phyloP scores from a whole-genome alignment of 2,888 invertebrate genomes.

The Chymomyza procnemis region DNA sequence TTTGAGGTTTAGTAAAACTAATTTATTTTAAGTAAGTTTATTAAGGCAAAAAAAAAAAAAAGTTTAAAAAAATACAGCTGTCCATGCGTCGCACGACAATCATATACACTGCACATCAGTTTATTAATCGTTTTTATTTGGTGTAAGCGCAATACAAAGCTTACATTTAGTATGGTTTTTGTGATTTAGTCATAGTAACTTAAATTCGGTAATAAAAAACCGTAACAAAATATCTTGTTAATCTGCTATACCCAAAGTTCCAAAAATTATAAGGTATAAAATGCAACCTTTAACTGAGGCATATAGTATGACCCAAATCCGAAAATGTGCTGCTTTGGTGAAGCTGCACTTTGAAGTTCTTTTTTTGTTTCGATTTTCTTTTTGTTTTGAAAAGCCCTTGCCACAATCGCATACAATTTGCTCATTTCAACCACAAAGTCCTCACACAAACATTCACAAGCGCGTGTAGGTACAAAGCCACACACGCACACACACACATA shows the following conservation, averaged over 20 bases:
- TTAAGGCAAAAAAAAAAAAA: conserved; percentile 20
- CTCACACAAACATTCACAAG: conserved; percentile 22
- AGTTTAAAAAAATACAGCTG: not conserved
- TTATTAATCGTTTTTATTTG: too few relatives aligned
- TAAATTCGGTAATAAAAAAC: too few relatives aligned
- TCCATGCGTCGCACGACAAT: too few relatives aligned
- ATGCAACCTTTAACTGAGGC: conserved; percentile 12
- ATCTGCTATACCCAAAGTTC: too few relatives aligned
- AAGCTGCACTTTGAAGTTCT: conserved; percentile 28
- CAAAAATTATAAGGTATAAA: not conserved
- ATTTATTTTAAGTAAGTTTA: conserved; percentile 67
- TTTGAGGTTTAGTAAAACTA: conserved; percentile 65
- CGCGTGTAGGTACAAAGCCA: conserved; percentile 10
- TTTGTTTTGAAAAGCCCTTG: conserved; percentile 16
- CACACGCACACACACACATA: conserved; percentile 49
- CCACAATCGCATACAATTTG: conserved; percentile 72
- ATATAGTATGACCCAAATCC: conserved; percentile 68
- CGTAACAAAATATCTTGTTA: too few relatives aligned
- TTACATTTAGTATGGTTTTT: too few relatives aligned
- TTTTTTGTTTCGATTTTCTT: not conserved
- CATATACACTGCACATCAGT: too few relatives aligned
- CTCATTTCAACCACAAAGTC: conserved; percentile 60
- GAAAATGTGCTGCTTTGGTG: conserved; percentile 26
- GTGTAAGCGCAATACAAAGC: too few relatives aligned
- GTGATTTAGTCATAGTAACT: too few relatives aligned